Evolutionary conservation across 1,140 invertebrate species (phyloP).

Genomic region (Bilobella aurantiaca): DNA sequence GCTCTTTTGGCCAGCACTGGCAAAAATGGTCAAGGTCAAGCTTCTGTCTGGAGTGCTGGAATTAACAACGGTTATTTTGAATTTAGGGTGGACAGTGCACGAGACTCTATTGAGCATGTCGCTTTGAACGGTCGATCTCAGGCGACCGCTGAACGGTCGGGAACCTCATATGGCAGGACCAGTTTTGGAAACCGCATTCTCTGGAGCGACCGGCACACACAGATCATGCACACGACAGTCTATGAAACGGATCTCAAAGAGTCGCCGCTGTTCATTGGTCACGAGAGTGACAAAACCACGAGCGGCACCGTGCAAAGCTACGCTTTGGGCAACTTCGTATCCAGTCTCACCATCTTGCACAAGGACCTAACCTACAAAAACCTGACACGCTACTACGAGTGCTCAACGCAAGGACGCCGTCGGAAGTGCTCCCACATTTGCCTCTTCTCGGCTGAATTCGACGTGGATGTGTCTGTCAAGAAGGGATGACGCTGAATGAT

Average conservation of each 20-base stretch:
- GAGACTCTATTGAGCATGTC: slow-evolving; percentile 23
- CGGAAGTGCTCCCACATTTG: slow-evolving; percentile 30
- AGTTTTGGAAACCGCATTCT: slow-evolving; percentile 60
- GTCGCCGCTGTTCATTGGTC: slow-evolving; percentile 18
- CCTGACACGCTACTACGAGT: slow-evolving; percentile 19
- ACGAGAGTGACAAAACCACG: neutral
- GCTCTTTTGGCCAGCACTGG: too few species aligned
- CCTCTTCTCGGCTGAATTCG: slow-evolving; percentile 11
- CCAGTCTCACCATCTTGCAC: slow-evolving; percentile 17
- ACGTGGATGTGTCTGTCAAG: slow-evolving; percentile 62
- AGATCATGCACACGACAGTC: slow-evolving; percentile 9
- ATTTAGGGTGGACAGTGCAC: slow-evolving; percentile 20
- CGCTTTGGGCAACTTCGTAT: slow-evolving; percentile 22
- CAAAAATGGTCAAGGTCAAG: too few species aligned
- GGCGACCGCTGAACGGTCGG: neutral
- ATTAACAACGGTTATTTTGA: neutral
- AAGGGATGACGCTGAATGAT: slow-evolving; percentile 61
- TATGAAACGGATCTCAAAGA: neutral
- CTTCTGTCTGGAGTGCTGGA: neutral
- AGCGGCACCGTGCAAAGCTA: neutral
- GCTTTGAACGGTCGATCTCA: slow-evolving; percentile 13
- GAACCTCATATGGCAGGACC: slow-evolving; percentile 17
- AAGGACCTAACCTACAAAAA: slow-evolving; percentile 14
- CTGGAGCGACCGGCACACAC: slow-evolving; percentile 75
- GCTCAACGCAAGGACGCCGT: neutral